Conservation (phyloP, 2,888 invertebrate species). For the Trissolcus brochymenae region DNA sequence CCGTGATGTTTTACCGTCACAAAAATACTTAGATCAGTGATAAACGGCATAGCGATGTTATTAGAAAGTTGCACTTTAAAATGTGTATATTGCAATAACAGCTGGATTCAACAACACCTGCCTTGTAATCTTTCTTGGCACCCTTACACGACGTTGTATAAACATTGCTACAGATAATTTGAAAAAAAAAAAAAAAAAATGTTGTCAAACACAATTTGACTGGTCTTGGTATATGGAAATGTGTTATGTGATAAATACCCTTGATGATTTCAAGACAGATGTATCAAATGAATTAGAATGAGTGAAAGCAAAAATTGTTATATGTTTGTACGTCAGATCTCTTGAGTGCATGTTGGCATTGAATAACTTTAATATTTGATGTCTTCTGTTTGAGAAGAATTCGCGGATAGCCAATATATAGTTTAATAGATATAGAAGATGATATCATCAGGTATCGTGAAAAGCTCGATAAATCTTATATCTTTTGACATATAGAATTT, state of each 20-base stretch:
- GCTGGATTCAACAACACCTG: constrained; percentile 51
- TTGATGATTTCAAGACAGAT: too few species aligned
- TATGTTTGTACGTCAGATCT: too few species aligned
- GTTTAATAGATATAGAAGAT: not conserved
- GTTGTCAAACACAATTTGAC: constrained; percentile 11
- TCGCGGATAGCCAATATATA: too few species aligned
- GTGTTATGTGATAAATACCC: not conserved
- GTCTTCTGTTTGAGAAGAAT: too few species aligned
- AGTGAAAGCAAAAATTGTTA: too few species aligned
- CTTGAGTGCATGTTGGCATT: too few species aligned
- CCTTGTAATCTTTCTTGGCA: constrained; percentile 27
- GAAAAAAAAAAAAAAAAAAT: constrained; percentile 28
- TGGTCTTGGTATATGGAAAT: not conserved
- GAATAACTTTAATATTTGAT: too few species aligned
- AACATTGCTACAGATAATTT: constrained; percentile 24
- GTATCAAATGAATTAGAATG: too few species aligned
- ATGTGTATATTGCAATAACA: constrained; percentile 21
- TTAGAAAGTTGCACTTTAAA: constrained; percentile 5
- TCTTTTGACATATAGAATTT: constrained; percentile 32
- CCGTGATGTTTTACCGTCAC: too few species aligned
- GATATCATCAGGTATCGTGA: constrained; percentile 14
- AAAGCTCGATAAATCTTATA: constrained; percentile 40
- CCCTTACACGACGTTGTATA: constrained; percentile 6
- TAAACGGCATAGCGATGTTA: not conserved
- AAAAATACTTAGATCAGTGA: too few species aligned